Conservation (phyloP, 2,797 vertebrate species). For the Masticophis lateralis region DNA sequence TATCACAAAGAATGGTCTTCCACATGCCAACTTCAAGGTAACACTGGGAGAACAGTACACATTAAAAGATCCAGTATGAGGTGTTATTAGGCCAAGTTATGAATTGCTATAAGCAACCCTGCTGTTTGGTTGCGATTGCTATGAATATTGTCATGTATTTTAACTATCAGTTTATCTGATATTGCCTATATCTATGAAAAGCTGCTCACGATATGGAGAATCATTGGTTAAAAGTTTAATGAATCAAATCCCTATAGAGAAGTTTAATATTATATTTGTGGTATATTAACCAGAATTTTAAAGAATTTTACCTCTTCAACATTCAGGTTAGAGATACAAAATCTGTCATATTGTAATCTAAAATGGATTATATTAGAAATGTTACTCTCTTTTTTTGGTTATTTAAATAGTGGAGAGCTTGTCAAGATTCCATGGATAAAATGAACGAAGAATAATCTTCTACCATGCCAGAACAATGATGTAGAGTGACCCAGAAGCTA, state of each 20-base stretch:
- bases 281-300: slow-evolving; percentile 2
- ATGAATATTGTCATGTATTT: slow-evolving; percentile 28
- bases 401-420: not conserved
- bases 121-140: slow-evolving; percentile 8
- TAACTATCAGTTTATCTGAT: slow-evolving; percentile 35
- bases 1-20: slow-evolving; percentile 2
- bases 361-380: not conserved
- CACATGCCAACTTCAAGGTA: slow-evolving; percentile 20
- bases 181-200: slow-evolving; percentile 35
- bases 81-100: not conserved
- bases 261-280: slow-evolving; percentile 10
- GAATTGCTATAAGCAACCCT: slow-evolving; percentile 5
- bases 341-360: not conserved
- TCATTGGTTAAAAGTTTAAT: slow-evolving; percentile 11
- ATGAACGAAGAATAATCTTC: not conserved
- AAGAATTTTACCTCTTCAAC: not conserved
- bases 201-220: slow-evolving; percentile 3
- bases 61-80: not conserved
- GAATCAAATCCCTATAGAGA: not conserved
- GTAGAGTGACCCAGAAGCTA: not conserved
- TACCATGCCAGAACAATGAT: not conserved
- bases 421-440: not conserved
- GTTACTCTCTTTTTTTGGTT: not conserved
- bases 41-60: not conserved
- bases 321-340: not conserved